Conservation (phyloP, 2,797 vertebrate species). For the Argya squamiceps region DNA sequence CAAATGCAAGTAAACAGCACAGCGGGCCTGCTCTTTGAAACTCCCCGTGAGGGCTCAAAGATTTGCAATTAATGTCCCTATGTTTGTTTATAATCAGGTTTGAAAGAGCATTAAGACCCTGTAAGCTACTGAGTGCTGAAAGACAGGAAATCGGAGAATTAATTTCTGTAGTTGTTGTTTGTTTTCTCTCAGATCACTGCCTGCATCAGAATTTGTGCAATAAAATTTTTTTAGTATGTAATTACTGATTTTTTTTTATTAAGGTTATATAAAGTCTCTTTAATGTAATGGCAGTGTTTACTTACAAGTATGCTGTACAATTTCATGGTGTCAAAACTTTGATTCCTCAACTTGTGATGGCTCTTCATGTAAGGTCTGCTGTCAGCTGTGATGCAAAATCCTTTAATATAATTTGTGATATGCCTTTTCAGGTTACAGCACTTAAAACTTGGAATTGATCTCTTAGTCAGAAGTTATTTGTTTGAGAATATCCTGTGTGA, state of each 20-base stretch:
- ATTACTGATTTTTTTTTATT: not conserved
- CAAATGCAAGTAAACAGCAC: constrained; percentile 20
- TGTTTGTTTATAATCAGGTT: constrained; percentile 49
- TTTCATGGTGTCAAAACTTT: not conserved
- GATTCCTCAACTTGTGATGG: not conserved
- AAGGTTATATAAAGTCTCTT: not conserved
- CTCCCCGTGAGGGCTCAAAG: not conserved
- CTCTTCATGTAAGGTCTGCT: not conserved
- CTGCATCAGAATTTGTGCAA: not conserved
- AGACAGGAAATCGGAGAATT: not conserved
- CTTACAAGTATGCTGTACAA: not conserved
- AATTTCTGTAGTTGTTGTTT: not conserved
- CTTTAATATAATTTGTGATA: not conserved
- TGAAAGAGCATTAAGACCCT: constrained; percentile 22
- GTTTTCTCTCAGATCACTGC: not conserved
- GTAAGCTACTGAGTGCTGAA: not conserved
- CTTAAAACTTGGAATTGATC: not conserved
- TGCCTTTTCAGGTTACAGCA: not conserved
- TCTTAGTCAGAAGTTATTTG: not conserved
- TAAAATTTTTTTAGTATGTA: not conserved
- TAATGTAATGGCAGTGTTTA: not conserved
- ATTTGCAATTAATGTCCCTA: constrained; percentile 29
- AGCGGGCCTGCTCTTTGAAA: not conserved
- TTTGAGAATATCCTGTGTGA: not conserved
- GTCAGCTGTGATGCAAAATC: not conserved